Evolutionary conservation across 1,140 invertebrate genomes (phyloP), one percentile per base, ranked within the genome.

Genomic region (Drosophila nigrodunni): DNA sequence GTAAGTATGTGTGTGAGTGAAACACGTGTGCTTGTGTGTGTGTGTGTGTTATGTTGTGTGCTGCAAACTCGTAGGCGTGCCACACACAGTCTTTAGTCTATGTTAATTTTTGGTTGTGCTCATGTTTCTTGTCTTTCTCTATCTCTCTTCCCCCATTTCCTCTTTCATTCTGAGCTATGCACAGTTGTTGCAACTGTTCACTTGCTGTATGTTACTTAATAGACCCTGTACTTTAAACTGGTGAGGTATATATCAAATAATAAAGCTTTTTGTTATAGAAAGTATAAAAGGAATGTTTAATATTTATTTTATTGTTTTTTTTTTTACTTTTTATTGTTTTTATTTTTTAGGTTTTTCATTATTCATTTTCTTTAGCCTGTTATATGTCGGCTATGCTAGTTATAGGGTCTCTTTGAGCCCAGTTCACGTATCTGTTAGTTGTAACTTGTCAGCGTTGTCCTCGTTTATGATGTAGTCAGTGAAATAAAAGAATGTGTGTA

Each of bases 51-150:
- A 41, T 21, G 25, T 25, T 58, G 58, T 77, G 75, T 83, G 59
- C 59, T 73, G 58, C 70, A 68, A 68, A 44, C 64, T 77, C 44
- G 68, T 80, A 79, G 78, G 82, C 82, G 74, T 81, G 64, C 67
- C 76, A 43, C 76, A 62, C 66, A 57, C 54, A 74, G 71, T 80
- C 77, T 74, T 80, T 79, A 78, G 62, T 71, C 75, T 87, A 82
- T 86, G 82, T 82, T 87, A 86, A 87, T 82, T 87, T 87, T 82
- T 78, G 65, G 67, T 70, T 81, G 78, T 77, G 74, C 55, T 72
- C 74, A 50, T 76, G 67, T 78, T 80, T 54, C 74, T 60, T 72
- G 77, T 57, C 46, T 57, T 61, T 10, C n/a, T n/a, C 13, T 9
- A 21, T 37, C 43, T 25, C 37, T 37, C 46, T 39, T 18, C 11